Percentiles rank a stretch among this genome's conserved stretches.
These are phyloP conservation scores for Eclectus roratus DNA, from an alignment of 2,113 vertebrate species.

Conservation along the genomic window DNA sequence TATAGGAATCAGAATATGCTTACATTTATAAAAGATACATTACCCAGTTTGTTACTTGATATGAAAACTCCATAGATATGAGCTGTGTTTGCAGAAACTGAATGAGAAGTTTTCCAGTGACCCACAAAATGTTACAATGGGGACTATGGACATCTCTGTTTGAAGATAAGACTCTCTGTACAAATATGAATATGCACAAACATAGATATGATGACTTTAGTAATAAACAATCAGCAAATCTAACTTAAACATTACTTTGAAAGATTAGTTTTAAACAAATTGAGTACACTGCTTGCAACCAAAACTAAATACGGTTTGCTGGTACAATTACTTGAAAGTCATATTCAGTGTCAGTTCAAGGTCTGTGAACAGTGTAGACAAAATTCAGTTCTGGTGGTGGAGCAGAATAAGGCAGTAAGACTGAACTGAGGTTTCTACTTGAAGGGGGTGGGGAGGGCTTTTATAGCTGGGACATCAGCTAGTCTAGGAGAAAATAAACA, in stretches of 20 bases:
- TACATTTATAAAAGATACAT: neutral
- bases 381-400: neutral
- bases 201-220: neutral
- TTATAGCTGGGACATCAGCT: neutral
- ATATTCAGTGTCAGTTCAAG: neutral
- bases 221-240: neutral
- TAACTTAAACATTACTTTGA: slow-evolving; percentile 19
- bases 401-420: neutral
- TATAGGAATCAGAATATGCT: neutral
- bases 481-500: neutral
- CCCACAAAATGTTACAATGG: neutral
- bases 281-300: neutral
- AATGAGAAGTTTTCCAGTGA: neutral
- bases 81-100: neutral
- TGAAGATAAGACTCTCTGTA: slow-evolving; percentile 28
- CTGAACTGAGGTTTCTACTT: neutral
- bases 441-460: fast-evolving
- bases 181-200: slow-evolving; percentile 8
- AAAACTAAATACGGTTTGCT: neutral
- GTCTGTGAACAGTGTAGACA: neutral
- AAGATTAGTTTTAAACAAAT: neutral
- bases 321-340: neutral
- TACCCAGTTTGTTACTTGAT: neutral
- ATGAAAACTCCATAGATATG: neutral
- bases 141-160: neutral